Base-by-base conservation (phyloP, 2,888 invertebrate species). In the Lagria hirta region DNA sequence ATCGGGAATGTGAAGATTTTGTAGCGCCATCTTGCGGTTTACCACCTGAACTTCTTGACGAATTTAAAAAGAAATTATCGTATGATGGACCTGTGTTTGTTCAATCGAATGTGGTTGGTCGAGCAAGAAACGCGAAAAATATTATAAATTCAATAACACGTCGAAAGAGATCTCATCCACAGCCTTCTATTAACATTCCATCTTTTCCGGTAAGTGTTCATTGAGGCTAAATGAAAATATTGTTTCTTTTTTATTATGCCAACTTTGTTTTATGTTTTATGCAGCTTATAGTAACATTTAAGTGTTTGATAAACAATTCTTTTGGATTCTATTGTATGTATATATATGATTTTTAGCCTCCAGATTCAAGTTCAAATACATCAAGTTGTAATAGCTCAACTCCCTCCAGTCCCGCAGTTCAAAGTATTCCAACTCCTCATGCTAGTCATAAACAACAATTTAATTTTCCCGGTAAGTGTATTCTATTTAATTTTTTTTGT, bases 361-460 rank as follows among this genome's bases (percentile, higher is more conserved):
- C 84, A 13, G 92, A 93, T 73, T 91, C 90, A 54, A 90, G 92
- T 71, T 94, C 94, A 23, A 93, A 89, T 68, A 91, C 93, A 38
- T 95, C 95, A 38, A 95, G 94, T 70, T 95, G 94, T 75, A 95
- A 94, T 74, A 94, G 93, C 69, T 95, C 95, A 43, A 92, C 94
- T 49, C 95, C 96, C 49, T 95, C 95, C 58, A 94, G 93, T 66
- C 96, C 97, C 32, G 94, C 93, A 57, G 79, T 66, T 61, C 73
- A 69, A 70, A 73, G 61, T 60, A 69, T 65, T 62, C 75, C 64
- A 17, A 71, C 69, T 58, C 71, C 75, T 33, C 67, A 69, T 45
- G 69, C 70, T 36, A 65, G 65, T 64, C 64, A 65, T 57, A 62
- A 77, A 57, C 81, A 81, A 57, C 41, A 54, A 41, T 90, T 89